phyloP scores from a whole-genome alignment of 2,888 invertebrate genomes.

The Lucinisca nassula region DNA sequence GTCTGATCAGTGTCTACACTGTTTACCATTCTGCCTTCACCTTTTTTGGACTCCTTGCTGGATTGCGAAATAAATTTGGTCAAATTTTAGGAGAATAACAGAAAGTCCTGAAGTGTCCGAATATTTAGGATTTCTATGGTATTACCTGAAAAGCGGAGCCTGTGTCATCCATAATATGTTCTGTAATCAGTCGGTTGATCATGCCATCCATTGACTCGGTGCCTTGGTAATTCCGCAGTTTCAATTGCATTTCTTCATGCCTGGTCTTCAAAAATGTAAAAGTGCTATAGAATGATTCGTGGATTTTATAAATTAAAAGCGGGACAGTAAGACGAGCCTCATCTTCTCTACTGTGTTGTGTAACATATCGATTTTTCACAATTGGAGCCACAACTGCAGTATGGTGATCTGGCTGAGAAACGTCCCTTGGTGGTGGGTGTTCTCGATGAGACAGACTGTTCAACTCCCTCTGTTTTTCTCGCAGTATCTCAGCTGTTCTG shows the following conservation, averaged over 20 bases:
- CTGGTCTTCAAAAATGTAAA: conserved; percentile 80
- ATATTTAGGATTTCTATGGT: no score
- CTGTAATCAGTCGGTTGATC: conserved; percentile 73
- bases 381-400: conserved; percentile 73
- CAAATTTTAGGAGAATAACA: no score
- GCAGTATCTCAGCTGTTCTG: conserved; percentile 52
- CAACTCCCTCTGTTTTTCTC: conserved; percentile 11
- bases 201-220: conserved; percentile 80
- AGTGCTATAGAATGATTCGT: conserved; percentile 82
- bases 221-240: conserved; percentile 74
- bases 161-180: conserved; percentile 63
- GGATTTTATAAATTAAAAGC: conserved; percentile 80
- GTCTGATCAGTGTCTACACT: no score
- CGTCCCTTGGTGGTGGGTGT: conserved; percentile 11
- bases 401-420: conserved; percentile 62
- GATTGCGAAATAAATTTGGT: no score
- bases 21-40: no score
- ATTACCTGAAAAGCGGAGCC: neutral
- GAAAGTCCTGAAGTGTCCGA: no score
- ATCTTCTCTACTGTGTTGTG: conserved; percentile 73
- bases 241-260: conserved; percentile 78
- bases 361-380: conserved; percentile 63
- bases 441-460: conserved; percentile 4
- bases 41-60: no score
- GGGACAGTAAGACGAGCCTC: conserved; percentile 81